Conservation (phyloP, 2,797 vertebrate genomes). For the Cottoperca gobio region DNA sequence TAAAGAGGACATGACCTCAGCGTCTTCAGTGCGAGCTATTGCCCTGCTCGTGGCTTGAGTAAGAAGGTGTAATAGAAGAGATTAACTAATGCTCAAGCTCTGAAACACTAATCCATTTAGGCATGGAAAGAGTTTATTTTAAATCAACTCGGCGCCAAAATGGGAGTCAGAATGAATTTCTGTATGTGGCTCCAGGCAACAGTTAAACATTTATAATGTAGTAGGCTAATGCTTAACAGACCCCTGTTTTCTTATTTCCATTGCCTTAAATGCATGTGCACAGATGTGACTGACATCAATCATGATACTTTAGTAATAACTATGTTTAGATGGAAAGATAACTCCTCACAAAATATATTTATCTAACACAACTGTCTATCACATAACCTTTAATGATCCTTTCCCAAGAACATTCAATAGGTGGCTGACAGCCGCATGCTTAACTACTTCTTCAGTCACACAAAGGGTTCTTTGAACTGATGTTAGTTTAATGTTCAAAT, state of each 20-base stretch:
- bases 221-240: background rate
- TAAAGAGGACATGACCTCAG: conserved; percentile 7
- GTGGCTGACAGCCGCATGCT: background rate
- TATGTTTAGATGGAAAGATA: background rate
- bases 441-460: too few species aligned
- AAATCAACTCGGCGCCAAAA: conserved; percentile 47
- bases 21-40: conserved; percentile 13
- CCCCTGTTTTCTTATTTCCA: background rate
- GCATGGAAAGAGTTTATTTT: conserved; percentile 62
- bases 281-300: background rate
- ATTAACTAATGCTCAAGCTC: conserved; percentile 47
- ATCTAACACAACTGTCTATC: background rate
- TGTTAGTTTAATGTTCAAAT: background rate
- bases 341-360: background rate
- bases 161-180: background rate
- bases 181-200: background rate
- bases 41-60: background rate
- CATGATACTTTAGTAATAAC: background rate
- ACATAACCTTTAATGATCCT: too few species aligned
- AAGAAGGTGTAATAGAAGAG: conserved; percentile 54
- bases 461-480: background rate
- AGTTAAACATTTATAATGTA: conserved; percentile 8
- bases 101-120: conserved; percentile 73
- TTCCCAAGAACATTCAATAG: too few species aligned
- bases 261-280: background rate